Evolutionary conservation across 1,140 invertebrate species (phyloP).

Genomic region (Doryteuthis pealeii): DNA sequence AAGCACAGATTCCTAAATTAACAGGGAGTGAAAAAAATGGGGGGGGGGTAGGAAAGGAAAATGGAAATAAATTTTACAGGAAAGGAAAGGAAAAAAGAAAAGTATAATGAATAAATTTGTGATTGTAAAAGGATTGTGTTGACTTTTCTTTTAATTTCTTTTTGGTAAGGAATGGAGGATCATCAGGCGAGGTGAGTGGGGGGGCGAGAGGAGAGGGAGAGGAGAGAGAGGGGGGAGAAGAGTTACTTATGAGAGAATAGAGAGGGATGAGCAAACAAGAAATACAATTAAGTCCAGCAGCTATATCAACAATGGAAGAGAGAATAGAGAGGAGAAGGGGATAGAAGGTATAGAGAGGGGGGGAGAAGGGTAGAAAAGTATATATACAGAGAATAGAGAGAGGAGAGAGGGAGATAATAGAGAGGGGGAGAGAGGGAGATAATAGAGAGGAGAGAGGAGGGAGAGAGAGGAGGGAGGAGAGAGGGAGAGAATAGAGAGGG

Average conservation of each 20-base stretch:
- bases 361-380: background rate
- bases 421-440: background rate
- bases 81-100: background rate
- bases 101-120: background rate
- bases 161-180: background rate
- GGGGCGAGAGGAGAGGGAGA: background rate
- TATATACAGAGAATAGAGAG: background rate
- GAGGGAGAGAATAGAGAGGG: background rate
- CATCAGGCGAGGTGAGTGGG: background rate
- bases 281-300: no score
- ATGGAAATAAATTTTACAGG: background rate
- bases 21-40: background rate
- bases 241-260: slow-evolving; percentile 18
- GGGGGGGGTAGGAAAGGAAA: background rate
- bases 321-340: no score
- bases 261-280: slow-evolving; percentile 22
- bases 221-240: slow-evolving; percentile 16
- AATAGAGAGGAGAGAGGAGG: background rate
- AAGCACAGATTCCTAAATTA: background rate
- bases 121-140: background rate
- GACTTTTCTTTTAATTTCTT: background rate
- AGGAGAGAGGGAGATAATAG: background rate
- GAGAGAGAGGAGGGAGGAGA: background rate
- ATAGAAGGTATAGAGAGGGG: no score
- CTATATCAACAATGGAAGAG: no score